These are phyloP conservation scores for Ectropis grisescens DNA, from an alignment of 1,140 invertebrate genomes.

Conservation along the genomic window DNA sequence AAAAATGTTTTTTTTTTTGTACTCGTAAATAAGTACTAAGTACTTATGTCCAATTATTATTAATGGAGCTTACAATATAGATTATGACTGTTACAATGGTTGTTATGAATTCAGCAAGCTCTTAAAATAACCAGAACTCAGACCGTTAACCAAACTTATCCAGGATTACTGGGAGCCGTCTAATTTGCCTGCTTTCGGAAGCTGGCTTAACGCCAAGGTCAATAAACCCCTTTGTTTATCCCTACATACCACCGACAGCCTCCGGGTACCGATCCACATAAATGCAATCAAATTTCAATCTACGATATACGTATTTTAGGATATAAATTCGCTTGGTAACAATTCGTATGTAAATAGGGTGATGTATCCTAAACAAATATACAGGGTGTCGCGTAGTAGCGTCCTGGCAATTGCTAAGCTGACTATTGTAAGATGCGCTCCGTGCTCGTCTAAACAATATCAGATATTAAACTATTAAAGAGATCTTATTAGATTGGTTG, in stretches of 20 bases:
- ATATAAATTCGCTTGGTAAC: not conserved
- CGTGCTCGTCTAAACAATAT: too few species aligned
- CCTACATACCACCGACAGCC: slow-evolving; percentile 14
- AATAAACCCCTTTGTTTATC: slow-evolving; percentile 43
- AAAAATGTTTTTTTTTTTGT: too few species aligned
- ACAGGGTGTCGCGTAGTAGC: slow-evolving; percentile 39
- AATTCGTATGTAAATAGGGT: slow-evolving; percentile 32
- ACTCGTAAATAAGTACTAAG: too few species aligned
- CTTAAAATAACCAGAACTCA: too few species aligned
- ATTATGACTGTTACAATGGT: too few species aligned
- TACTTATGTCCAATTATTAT: too few species aligned
- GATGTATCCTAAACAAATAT: slow-evolving; percentile 58
- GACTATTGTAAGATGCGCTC: slow-evolving; percentile 29
- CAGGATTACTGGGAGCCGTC: slow-evolving; percentile 32
- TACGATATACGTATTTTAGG: too few species aligned
- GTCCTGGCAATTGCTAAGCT: slow-evolving; percentile 19
- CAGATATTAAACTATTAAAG: too few species aligned
- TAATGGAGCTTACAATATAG: too few species aligned
- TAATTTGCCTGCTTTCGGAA: slow-evolving; percentile 42
- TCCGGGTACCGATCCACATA: not conserved
- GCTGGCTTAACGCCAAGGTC: slow-evolving; percentile 57
- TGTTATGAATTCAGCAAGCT: too few species aligned
- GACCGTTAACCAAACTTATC: slow-evolving; percentile 8
- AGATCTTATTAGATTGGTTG: too few species aligned
- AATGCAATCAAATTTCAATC: too few species aligned